Conservation (phyloP, 2,113 vertebrate species). For the Mastomys natalensis region DNA sequence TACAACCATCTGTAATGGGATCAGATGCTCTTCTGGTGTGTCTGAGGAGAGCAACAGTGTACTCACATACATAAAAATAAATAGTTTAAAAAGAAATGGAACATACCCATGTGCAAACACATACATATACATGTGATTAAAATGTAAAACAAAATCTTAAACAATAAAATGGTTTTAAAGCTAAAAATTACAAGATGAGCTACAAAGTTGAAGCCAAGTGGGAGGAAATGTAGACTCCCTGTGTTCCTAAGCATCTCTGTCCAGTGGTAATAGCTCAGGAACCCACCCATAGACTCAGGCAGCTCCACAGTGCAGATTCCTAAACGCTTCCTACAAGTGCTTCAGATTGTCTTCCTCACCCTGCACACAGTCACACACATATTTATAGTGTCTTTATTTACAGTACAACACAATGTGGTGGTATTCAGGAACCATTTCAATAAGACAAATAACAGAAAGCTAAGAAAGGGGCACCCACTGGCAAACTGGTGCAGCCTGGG, state of each 20-base stretch:
- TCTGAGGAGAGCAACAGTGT: no score
- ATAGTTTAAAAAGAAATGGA: no score
- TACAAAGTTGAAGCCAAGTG: not conserved
- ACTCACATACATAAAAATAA: no score
- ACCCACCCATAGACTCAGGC: no score
- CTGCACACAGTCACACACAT: not conserved
- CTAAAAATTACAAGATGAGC: not conserved
- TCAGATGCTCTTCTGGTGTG: no score
- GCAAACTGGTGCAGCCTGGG: not conserved
- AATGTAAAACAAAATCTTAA: not conserved
- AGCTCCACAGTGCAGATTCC: not conserved
- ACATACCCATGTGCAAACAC: no score
- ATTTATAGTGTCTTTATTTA: constrained; percentile 36
- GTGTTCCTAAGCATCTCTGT: rapidly evolving
- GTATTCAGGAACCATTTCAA: not conserved
- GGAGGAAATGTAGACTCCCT: not conserved
- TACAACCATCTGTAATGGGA: no score
- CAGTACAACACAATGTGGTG: not conserved
- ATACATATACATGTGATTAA: not conserved
- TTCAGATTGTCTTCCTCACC: not conserved
- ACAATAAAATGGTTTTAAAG: not conserved
- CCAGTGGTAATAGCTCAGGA: not conserved
- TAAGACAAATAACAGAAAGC: not conserved
- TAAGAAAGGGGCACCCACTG: not conserved
- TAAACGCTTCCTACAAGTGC: not conserved